Evolutionary conservation across 2,797 vertebrate species (phyloP).

Genomic region (Sebastes aleutianus): DNA sequence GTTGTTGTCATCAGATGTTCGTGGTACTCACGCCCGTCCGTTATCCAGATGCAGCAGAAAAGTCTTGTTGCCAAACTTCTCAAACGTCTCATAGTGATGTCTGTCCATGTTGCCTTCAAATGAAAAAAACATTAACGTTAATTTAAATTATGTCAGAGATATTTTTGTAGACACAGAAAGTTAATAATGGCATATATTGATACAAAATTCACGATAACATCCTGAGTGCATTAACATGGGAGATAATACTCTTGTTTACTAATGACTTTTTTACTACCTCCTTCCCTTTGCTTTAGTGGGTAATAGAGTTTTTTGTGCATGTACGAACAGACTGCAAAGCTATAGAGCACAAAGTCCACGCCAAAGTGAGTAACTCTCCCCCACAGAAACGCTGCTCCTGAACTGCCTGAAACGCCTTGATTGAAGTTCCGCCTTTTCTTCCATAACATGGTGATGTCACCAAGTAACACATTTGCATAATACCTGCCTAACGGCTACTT

Average conservation of each 20-base stretch:
- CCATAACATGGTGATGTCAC: no score
- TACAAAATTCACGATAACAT: not conserved
- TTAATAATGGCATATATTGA: not conserved
- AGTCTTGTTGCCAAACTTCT: constrained; percentile 92
- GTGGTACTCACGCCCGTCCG: constrained; percentile 87
- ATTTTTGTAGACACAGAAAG: not conserved
- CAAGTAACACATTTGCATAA: no score
- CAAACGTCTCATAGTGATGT: constrained; percentile 95
- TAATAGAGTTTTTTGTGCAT: no score
- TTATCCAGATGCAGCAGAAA: constrained; percentile 95
- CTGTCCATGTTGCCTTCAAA: constrained; percentile 93
- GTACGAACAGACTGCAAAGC: no score
- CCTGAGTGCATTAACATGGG: not conserved
- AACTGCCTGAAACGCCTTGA: no score
- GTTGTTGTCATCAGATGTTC: not conserved
- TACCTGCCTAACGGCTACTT: no score
- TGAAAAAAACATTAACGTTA: not conserved
- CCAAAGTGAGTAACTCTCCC: rapidly evolving
- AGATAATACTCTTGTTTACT: not conserved
- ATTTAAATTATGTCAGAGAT: not conserved
- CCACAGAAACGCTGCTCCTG: no score
- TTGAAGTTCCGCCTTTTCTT: no score
- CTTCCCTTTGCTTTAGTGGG: no score
- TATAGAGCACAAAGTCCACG: no score
- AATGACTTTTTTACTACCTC: not conserved